Base-by-base conservation (phyloP, 1,140 invertebrate species). In the Heliconius himera region DNA sequence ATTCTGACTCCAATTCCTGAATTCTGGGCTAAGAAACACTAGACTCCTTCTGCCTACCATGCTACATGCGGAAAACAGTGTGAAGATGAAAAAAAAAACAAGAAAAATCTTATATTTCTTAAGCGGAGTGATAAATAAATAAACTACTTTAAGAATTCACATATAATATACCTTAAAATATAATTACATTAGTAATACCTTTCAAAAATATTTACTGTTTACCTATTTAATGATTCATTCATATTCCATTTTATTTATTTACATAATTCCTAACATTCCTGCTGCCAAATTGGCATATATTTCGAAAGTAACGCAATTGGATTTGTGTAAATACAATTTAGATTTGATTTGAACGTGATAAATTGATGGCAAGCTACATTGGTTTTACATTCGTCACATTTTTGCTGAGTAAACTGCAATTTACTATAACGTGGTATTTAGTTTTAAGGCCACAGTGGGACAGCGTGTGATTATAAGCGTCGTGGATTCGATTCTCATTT, bases 271-370 rank as follows among this genome's bases (percentile, higher is more conserved):
- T 66, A 66, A 66, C 26, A 6, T 56, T 22, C 54, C 54, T 56
- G 54, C 8, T 66, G 29, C 22, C 60, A 29, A 16, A 66, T 60
- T 66, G 60, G 60, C 26, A 66, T 66, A 66, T 29, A 66, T 26
- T 26, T 66, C 3, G 22, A 26, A 29, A 66, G 60, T 66, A 66
- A 29, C 3, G 9, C 60, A 66, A 66, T 66, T 66, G 26, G 60
- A 60, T 60, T 22, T 66, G 60, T 66, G 26, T 66, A 66, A 66
- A 66, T 66, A 66, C 26, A 66, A 29, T 66, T 66, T 29, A 29
- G 26, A 16, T 29, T 66, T 66, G 22, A 66, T 66, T 66, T 6
- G 60, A 66, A 66, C 60, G 22, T 66, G 60, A 66, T 66, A 66
- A 66, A 66, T 66, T 66, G 54, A 56, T 56, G 54, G 60, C 8